phyloP scores from a whole-genome alignment of 2,113 vertebrate species.

The Pachypanchax playfairii region DNA sequence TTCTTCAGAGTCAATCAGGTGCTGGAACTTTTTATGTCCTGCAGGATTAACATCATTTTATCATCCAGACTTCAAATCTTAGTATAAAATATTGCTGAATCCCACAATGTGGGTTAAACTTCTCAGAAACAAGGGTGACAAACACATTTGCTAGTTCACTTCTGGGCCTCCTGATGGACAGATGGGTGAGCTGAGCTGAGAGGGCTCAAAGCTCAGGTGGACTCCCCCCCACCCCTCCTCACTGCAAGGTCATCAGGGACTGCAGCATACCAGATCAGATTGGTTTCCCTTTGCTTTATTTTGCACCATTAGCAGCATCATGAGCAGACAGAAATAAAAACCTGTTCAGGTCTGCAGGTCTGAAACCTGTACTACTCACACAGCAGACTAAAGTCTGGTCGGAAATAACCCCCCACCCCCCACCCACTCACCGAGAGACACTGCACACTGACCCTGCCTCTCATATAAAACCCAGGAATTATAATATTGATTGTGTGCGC shows the following conservation, averaged over 20 bases:
- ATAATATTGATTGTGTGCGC: no score
- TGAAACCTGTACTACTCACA: constrained; percentile 1
- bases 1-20: not conserved
- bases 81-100: constrained; percentile 53
- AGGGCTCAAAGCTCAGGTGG: constrained; percentile 73
- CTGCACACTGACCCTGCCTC: no score
- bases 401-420: no score
- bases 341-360: constrained; percentile 7
- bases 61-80: no score
- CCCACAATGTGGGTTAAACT: constrained; percentile 14
- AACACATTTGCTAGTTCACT: constrained; percentile 43
- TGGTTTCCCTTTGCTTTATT: constrained; percentile 19
- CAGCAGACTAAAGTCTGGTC: constrained; percentile 5
- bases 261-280: constrained; percentile 60
- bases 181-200: constrained; percentile 71
- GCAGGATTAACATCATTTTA: not conserved
- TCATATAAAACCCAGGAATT: no score
- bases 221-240: constrained; percentile 22
- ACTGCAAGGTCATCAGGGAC: constrained; percentile 68
- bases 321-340: constrained; percentile 22
- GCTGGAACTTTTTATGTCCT: not conserved
- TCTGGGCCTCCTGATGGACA: constrained; percentile 48
- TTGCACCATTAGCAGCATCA: constrained; percentile 18
- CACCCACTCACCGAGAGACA: no score
- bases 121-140: not conserved